Conservation (phyloP, 2,113 vertebrate species). For the Triplophysa dalaica region DNA sequence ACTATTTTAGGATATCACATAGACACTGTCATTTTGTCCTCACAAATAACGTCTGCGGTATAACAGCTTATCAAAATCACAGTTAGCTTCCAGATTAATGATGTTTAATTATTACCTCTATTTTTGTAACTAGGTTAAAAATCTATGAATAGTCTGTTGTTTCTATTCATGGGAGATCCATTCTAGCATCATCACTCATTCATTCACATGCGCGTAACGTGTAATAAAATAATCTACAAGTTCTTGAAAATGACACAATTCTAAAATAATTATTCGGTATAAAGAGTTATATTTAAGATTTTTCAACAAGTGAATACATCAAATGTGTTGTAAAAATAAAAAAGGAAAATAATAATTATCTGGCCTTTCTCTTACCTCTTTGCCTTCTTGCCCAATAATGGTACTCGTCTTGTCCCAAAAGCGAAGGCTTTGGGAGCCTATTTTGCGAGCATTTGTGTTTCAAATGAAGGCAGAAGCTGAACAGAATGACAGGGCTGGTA, state of each 20-base stretch:
- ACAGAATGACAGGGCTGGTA: slow-evolving; percentile 23
- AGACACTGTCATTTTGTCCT: not conserved
- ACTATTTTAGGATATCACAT: not conserved
- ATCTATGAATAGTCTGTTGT: slow-evolving; percentile 22
- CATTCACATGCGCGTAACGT: not conserved
- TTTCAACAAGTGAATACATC: not conserved
- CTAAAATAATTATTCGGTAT: no score
- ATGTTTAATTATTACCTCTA: slow-evolving; percentile 41
- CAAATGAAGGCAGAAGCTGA: slow-evolving; percentile 28
- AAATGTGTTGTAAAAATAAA: not conserved
- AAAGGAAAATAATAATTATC: not conserved
- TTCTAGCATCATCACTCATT: not conserved
- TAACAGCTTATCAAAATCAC: not conserved
- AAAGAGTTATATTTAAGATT: not conserved
- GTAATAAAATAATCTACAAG: not conserved
- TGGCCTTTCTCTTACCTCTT: slow-evolving; percentile 44
- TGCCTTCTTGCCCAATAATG: slow-evolving; percentile 24
- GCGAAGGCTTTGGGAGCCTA: slow-evolving; percentile 25
- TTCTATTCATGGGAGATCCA: not conserved
- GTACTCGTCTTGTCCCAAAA: slow-evolving; percentile 34
- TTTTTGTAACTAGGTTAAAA: slow-evolving; percentile 34
- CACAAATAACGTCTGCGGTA: not conserved
- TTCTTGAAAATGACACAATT: not conserved
- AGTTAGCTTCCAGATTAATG: slow-evolving; percentile 16
- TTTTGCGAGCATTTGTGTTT: slow-evolving; percentile 40